Percentiles rank a stretch among this genome's conserved stretches.
phyloP scores from a whole-genome alignment of 2,113 vertebrate genomes.

The Calcarius ornatus region DNA sequence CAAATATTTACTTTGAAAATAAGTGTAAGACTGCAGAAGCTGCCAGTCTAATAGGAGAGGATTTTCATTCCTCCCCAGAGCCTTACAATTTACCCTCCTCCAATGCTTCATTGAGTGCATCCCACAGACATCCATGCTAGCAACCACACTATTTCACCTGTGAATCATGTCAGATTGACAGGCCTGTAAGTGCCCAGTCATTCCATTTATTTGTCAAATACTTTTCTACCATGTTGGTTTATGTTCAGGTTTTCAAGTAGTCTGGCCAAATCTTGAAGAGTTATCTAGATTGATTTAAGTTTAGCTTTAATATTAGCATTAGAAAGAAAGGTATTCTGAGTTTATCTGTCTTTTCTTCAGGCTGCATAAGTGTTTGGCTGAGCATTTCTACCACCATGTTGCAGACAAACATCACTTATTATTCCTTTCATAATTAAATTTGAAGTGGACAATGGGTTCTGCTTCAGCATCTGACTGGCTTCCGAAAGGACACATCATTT shows the following conservation, averaged over 20 bases:
- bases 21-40: neutral
- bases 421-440: neutral
- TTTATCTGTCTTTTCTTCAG: neutral
- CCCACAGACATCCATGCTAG: neutral
- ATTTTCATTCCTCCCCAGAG: neutral
- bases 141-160: neutral
- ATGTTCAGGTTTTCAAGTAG: neutral
- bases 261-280: neutral
- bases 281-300: neutral
- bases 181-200: neutral
- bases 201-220: neutral
- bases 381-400: neutral
- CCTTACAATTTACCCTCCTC: neutral
- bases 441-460: neutral
- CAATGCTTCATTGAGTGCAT: neutral
- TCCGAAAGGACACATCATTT: neutral
- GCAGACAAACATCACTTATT: neutral
- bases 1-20: neutral
- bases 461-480: neutral
- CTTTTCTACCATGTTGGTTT: neutral
- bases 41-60: neutral
- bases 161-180: neutral
- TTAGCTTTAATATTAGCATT: neutral
- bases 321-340: neutral
- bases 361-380: conserved; percentile 8